These are phyloP conservation scores for Daptonema setosum DNA, from an alignment of 2,888 invertebrate genomes.

Conservation along the genomic window DNA sequence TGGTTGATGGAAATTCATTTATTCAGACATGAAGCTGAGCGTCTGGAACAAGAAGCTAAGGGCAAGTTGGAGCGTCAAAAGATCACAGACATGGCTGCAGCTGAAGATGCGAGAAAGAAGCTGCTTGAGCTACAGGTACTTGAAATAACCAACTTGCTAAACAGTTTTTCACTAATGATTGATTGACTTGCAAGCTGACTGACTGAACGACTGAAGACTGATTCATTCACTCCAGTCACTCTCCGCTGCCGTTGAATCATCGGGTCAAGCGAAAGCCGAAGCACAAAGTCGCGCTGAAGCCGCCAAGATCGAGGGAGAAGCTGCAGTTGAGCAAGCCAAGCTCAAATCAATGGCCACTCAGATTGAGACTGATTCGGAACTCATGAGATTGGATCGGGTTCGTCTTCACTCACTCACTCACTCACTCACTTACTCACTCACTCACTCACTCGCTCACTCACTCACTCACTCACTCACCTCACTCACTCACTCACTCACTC, in stretches of 20 bases:
- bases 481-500: too few species aligned
- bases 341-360: conserved; percentile 32
- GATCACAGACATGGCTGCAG: conserved; percentile 34
- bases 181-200: too few species aligned
- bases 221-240: conserved; percentile 24
- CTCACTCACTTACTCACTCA: too few species aligned
- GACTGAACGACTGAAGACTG: too few species aligned
- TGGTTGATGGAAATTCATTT: too few species aligned
- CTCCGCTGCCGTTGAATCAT: conserved; percentile 34
- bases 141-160: too few species aligned
- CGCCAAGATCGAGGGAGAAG: conserved; percentile 29
- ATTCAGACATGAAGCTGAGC: conserved; percentile 34
- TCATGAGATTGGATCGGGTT: background rate
- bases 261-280: conserved; percentile 34
- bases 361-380: conserved; percentile 29
- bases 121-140: conserved; percentile 30
- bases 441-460: too few species aligned
- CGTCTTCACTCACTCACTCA: too few species aligned
- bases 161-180: too few species aligned
- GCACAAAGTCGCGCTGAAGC: conserved; percentile 34
- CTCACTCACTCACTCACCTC: too few species aligned
- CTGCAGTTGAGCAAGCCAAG: conserved; percentile 34
- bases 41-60: conserved; percentile 34
- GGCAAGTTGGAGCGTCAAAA: conserved; percentile 34
- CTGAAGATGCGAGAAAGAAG: conserved; percentile 31